Evolutionary conservation across 2,113 vertebrate species (phyloP).

Genomic region (Enhydra lutris): DNA sequence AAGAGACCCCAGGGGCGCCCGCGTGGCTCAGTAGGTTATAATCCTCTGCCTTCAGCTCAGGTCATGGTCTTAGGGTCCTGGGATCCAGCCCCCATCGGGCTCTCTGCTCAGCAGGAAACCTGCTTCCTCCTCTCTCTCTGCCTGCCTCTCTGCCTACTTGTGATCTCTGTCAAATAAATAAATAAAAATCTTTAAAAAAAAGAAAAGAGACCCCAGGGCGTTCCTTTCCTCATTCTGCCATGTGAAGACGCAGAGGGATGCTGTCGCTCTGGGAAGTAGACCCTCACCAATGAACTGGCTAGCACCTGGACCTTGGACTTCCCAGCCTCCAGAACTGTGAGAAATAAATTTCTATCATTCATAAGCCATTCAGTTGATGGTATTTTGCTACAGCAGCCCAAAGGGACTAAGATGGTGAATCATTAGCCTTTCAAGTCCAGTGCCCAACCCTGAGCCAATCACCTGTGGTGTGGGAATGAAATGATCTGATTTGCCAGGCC

Average conservation of each 20-base stretch:
- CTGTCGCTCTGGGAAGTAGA: accelerated
- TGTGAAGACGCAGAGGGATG: neutral
- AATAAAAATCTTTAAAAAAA: too few relatives aligned
- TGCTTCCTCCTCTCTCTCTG: too few relatives aligned
- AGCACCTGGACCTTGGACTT: neutral
- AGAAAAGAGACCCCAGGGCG: neutral
- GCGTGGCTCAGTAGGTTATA: too few relatives aligned
- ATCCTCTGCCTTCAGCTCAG: too few relatives aligned
- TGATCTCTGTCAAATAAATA: too few relatives aligned
- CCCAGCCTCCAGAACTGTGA: neutral
- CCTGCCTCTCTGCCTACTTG: too few relatives aligned
- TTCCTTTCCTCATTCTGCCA: neutral
- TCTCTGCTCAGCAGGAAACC: too few relatives aligned
- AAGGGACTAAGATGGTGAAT: neutral
- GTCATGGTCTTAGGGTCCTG: too few relatives aligned
- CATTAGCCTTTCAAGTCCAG: neutral
- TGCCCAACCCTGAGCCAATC: neutral
- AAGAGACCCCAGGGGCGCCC: too few relatives aligned
- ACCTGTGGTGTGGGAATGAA: neutral
- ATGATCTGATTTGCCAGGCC: neutral
- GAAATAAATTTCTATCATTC: neutral
- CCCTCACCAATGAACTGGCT: neutral
- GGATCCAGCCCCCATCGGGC: too few relatives aligned
- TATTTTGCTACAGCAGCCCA: neutral
- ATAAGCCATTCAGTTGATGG: neutral